Base-by-base conservation (phyloP, 2,113 vertebrate species). In the Gopherus evgoodei region DNA sequence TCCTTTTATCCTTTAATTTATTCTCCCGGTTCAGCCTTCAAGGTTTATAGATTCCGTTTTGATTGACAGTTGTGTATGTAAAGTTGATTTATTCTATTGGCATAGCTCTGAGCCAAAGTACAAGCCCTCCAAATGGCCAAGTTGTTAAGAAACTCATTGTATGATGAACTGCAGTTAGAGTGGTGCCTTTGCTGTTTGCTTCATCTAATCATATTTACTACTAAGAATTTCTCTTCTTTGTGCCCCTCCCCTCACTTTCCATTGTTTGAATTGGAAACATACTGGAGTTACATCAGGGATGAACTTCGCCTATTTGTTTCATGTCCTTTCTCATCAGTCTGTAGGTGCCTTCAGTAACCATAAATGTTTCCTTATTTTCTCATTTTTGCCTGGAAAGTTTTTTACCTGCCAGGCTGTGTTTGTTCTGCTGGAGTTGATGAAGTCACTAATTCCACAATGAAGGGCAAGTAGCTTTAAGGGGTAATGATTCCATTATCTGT, bases 401-500 rank as follows among this genome's bases (percentile, higher is more conserved):
- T 93, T 80, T 88, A 93, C 84, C 84, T 87, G 75, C 75, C 50
- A 87, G 47, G 29, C 85, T 3, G 5, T 88, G 44, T 92, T 94
- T 96, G 86, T 85, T 94, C 86, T 96, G 90, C 84, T 88, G 57
- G 47, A 84, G 53, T 69, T 87, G 91, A 92, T 94, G 95, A 95
- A 95, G 88, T 89, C 87, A 92, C 93, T 96, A 96, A 97, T 96
- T 93, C 86, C 65, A 90, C 91, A 95, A 96, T 94, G 92, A 96
- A 96, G 95, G 91, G 90, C 92, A 95, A 69, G 86, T 93, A 95
- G 84, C 27, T 81, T 83, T 85, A 87, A 38, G 80, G 91, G 84
- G 85, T 91, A 91, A 93, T 54, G 88, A 69, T 97, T 96, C 90
- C 91, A 92, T 93, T n/a, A 91, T 86, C 93, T 92, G 88, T 49